A percentile compares a stretch with the other conserved stretches of the same genome.
Conservation (phyloP, 1,140 invertebrate genomes). For the Drosophila azteca region DNA sequence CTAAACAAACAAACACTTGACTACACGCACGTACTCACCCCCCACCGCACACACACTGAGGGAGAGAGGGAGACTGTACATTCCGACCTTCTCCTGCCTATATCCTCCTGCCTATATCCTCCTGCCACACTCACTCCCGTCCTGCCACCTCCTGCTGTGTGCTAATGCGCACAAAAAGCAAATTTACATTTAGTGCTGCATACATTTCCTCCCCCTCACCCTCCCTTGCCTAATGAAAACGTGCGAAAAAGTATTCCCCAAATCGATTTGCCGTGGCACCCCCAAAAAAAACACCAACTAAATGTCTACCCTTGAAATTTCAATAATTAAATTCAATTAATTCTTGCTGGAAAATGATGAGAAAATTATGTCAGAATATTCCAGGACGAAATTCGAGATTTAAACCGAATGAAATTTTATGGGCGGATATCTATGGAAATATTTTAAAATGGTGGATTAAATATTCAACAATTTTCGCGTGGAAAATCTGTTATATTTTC, state of each 20-base stretch:
- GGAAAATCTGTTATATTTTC: no score
- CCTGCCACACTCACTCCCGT: not conserved
- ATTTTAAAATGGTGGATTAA: no score
- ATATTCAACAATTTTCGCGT: no score
- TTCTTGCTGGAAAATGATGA: not conserved
- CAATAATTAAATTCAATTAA: conserved; percentile 20
- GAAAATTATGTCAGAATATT: no score
- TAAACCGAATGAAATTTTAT: no score
- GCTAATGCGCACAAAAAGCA: conserved; percentile 51
- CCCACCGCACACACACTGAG: not conserved
- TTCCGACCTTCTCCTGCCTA: not conserved
- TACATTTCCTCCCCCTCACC: conserved; percentile 28
- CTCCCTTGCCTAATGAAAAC: conserved; percentile 23
- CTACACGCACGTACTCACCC: conserved; percentile 41
- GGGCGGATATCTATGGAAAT: no score
- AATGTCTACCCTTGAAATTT: not conserved
- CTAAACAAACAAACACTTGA: conserved; percentile 64
- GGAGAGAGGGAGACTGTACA: no score
- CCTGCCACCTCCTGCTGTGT: not conserved
- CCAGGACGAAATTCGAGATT: no score
- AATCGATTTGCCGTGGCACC: conserved; percentile 16
- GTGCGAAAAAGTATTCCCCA: conserved; percentile 17
- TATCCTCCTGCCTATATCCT: not conserved
- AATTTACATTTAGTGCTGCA: conserved; percentile 73
- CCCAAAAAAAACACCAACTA: conserved; percentile 2